A percentile compares a stretch with the other conserved stretches of the same genome.
Evolutionary conservation across 2,797 vertebrate species (phyloP).

Genomic region (Lutjanus campechanus): DNA sequence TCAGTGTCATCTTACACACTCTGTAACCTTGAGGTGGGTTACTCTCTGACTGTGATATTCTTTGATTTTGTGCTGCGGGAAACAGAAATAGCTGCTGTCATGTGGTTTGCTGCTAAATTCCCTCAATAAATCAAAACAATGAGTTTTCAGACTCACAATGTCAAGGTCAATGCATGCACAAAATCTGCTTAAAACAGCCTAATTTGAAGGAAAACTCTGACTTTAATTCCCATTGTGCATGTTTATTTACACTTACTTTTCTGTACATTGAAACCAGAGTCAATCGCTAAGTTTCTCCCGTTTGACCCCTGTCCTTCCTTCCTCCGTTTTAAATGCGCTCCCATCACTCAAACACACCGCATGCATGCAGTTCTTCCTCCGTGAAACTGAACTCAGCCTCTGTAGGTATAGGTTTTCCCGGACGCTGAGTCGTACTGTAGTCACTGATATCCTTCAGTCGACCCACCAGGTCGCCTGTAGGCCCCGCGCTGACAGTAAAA

Average conservation of each 20-base stretch:
- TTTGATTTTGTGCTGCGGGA: constrained; percentile 9
- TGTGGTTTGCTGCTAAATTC: not conserved
- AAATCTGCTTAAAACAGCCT: not conserved
- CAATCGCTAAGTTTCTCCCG: not conserved
- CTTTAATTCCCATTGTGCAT: not conserved
- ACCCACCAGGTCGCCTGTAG: constrained; percentile 14
- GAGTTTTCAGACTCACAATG: not conserved
- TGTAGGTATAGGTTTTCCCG: constrained; percentile 53
- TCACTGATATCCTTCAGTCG: constrained; percentile 55
- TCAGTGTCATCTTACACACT: not conserved
- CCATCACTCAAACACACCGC: not conserved
- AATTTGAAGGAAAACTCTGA: not conserved
- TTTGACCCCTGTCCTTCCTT: not conserved
- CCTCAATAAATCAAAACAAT: not conserved
- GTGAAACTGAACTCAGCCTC: constrained; percentile 42
- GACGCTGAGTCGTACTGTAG: constrained; percentile 14
- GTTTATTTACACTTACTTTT: not conserved
- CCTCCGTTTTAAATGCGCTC: not conserved
- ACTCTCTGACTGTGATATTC: not conserved
- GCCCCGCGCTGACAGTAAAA: constrained; percentile 32
- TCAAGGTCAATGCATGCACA: not conserved
- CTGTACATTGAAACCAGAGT: not conserved
- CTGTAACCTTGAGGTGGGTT: constrained; percentile 6
- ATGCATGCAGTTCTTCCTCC: not conserved
- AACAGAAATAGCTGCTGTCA: not conserved